Conservation (phyloP, 2,888 invertebrate genomes). For the Homarus gammarus region DNA sequence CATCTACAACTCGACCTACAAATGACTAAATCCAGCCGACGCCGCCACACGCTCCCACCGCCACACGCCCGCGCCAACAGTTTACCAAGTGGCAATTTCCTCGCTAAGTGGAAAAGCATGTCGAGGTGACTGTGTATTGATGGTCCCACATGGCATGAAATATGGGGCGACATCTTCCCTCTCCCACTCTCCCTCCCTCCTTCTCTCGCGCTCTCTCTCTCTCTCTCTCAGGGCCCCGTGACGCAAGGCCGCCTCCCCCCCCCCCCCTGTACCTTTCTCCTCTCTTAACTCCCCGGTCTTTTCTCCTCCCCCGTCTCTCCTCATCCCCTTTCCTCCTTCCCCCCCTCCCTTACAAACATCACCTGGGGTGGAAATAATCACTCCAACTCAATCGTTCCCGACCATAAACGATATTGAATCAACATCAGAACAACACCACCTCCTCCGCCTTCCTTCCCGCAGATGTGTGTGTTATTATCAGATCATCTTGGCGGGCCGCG, state of each 20-base stretch:
- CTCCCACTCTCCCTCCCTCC: background rate
- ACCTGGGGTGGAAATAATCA: too few species aligned
- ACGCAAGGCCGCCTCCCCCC: background rate
- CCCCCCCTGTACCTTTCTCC: background rate
- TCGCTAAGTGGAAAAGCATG: slow-evolving; percentile 35
- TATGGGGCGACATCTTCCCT: background rate
- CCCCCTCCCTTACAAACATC: too few species aligned
- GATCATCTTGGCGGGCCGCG: too few species aligned
- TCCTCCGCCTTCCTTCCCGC: too few species aligned
- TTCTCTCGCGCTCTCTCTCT: background rate
- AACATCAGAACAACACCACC: too few species aligned
- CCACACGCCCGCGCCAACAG: background rate
- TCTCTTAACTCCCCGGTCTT: background rate
- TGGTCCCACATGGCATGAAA: background rate
- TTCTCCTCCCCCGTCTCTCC: slow-evolving; percentile 9
- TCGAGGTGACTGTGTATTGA: slow-evolving; percentile 8
- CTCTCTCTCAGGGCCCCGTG: too few species aligned
- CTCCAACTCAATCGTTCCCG: too few species aligned
- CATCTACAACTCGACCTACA: slow-evolving; percentile 33
- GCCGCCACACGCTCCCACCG: background rate
- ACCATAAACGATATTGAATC: too few species aligned
- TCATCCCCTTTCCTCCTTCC: slow-evolving; percentile 4
- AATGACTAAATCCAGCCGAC: slow-evolving; percentile 45
- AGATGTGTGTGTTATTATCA: too few species aligned
- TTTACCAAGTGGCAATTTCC: slow-evolving; percentile 35